Percentiles rank a stretch among this genome's conserved stretches.
phyloP scores from a whole-genome alignment of 1,140 invertebrate species.

The Goniozus legneri region DNA sequence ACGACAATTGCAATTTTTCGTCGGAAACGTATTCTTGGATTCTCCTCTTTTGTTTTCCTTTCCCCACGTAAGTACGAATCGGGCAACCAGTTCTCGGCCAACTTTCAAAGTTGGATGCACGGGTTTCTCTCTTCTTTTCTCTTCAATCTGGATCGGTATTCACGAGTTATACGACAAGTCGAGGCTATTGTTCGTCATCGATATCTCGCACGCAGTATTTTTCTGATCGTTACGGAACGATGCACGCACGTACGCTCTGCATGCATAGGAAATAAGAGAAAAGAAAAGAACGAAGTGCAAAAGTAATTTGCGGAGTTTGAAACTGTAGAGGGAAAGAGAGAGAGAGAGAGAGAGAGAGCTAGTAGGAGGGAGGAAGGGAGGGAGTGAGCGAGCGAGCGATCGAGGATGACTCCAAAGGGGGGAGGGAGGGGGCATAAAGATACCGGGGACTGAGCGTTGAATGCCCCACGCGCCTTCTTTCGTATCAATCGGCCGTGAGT shows the following conservation, averaged over 20 bases:
- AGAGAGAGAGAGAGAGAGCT: neutral
- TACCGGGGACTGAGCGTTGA: neutral
- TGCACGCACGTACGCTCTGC: neutral
- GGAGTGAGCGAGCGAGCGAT: neutral
- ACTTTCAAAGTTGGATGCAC: too few species aligned
- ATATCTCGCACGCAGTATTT: too few species aligned
- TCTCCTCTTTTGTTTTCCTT: too few species aligned
- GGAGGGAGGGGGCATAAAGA: too few species aligned
- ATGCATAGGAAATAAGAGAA: neutral
- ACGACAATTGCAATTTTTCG: too few species aligned
- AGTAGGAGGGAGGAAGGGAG: neutral
- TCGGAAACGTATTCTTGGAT: too few species aligned
- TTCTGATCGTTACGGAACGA: neutral
- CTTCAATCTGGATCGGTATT: too few species aligned
- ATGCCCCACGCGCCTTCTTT: neutral
- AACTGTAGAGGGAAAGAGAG: neutral
- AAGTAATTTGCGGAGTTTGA: too few species aligned
- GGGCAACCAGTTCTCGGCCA: too few species aligned
- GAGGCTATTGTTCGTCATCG: too few species aligned
- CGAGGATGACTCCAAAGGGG: neutral
- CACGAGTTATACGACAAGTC: neutral
- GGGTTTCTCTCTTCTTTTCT: too few species aligned
- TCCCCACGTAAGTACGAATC: too few species aligned
- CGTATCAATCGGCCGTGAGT: conserved; percentile 13
- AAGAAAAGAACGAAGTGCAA: neutral